Conservation (phyloP, 2,113 vertebrate species). For the Emberiza fucata region DNA sequence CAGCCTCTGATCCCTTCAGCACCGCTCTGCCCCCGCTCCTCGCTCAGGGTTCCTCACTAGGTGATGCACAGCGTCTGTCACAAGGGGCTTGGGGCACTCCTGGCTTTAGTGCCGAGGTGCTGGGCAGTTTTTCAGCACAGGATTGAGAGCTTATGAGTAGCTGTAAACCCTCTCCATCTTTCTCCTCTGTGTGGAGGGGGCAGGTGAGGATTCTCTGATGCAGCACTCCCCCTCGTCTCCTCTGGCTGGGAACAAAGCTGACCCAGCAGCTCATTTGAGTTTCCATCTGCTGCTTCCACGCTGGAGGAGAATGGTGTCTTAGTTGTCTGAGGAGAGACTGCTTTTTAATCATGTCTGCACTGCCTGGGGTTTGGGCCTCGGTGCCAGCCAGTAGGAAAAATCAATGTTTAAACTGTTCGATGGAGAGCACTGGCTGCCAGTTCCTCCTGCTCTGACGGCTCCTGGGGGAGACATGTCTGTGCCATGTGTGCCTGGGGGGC, state of each 20-base stretch:
- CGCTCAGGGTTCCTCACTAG: fast-evolving
- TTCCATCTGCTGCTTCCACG: background rate
- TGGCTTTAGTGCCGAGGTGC: background rate
- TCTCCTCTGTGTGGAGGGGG: fast-evolving
- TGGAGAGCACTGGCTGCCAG: background rate
- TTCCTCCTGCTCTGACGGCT: background rate
- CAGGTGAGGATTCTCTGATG: background rate
- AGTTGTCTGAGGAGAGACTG: background rate
- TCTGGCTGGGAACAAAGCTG: background rate
- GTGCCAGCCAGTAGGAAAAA: conserved; percentile 43
- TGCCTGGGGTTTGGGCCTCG: background rate
- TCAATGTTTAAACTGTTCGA: conserved; percentile 44
- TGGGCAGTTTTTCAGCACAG: fast-evolving
- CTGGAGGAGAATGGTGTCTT: background rate
- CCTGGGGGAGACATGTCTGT: background rate
- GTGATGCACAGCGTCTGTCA: fast-evolving
- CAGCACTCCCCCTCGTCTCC: background rate
- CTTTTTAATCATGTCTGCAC: conserved; percentile 34
- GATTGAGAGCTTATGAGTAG: fast-evolving
- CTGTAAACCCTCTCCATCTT: background rate
- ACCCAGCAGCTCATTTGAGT: background rate
- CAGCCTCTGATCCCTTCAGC: background rate
- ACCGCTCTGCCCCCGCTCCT: fast-evolving
- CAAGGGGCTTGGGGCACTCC: fast-evolving
- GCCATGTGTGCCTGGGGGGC: background rate